Evolutionary conservation across 2,797 vertebrate species (phyloP).

Genomic region (Sylvilagus floridanus): DNA sequence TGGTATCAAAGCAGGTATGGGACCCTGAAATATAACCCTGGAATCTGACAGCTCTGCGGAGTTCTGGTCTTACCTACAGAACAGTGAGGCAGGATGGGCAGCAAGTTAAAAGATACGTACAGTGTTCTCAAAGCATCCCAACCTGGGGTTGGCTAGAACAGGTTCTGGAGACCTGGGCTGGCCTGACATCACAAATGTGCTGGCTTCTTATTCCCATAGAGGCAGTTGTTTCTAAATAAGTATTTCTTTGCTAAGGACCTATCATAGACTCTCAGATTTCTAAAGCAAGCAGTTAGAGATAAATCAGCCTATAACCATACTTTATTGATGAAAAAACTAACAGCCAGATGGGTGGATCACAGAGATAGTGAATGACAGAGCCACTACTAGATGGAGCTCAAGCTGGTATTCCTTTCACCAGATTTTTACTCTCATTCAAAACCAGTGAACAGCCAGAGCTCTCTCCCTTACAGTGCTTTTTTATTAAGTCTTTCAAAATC

Average conservation of each 20-base stretch:
- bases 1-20: neutral
- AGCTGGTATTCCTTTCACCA: neutral
- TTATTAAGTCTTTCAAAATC: neutral
- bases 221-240: neutral
- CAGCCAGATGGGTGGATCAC: neutral
- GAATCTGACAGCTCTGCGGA: neutral
- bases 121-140: neutral
- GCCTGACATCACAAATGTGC: neutral
- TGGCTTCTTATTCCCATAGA: neutral
- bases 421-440: neutral
- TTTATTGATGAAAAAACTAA: constrained; percentile 31
- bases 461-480: neutral
- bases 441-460: neutral
- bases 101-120: neutral
- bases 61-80: neutral
- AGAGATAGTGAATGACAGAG: neutral
- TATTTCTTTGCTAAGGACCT: constrained; percentile 18
- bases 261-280: neutral
- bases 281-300: neutral
- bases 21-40: neutral
- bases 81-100: neutral
- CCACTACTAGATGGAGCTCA: neutral
- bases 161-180: neutral
- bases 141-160: neutral
- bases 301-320: neutral